Base-by-base conservation (phyloP, 2,113 vertebrate genomes). In the Cyprinodon brontotheroides region DNA sequence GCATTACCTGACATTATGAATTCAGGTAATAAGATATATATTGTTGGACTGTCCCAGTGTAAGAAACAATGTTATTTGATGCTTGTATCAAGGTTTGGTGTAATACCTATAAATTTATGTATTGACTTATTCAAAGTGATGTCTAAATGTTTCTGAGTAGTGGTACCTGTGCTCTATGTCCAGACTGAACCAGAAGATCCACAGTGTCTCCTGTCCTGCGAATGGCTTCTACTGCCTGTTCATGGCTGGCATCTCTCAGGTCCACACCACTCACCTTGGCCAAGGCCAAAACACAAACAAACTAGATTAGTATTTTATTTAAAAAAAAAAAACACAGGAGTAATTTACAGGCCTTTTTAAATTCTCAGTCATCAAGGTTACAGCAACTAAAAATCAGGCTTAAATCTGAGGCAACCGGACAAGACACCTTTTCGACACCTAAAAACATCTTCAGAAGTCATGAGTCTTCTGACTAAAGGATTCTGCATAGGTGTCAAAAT, bases 161-260 rank as follows among this genome's bases (percentile, higher is more conserved):
- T 86, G 91, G 92, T 95, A 99, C 98, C 96, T 95, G 95, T 71
- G 94, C 85, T 94, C 88, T 94, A 84, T 90, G 92, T 91, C 95
- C 95, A 68, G 95, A 96, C 91, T 98, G 97, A 75, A 99, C 96
- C 93, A 97, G 90, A 91, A 99, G 96, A 75, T 94, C 91, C 85
- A 99, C 95, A 53, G 95, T 94, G 89, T 96, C 95, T 91, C 96
- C 96, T 83, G 97, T 96, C 89, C 89, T 96, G 90, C 98, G 96
- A 92, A 99, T 99, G 82, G 95, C 96, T 93, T 99, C 98, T 87
- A 97, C 97, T 72, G 96, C 97, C 95, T 98, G 95, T 82, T 99
- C 97, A 0, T 99, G 98, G 91, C 97, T 99, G 85, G 96, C 96
- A 85, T 97, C 96, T 92, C 95, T 95, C 83, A 99, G 94, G 89